Evolutionary conservation across 2,113 vertebrate species (phyloP).

Genomic region (Camelus bactrianus): DNA sequence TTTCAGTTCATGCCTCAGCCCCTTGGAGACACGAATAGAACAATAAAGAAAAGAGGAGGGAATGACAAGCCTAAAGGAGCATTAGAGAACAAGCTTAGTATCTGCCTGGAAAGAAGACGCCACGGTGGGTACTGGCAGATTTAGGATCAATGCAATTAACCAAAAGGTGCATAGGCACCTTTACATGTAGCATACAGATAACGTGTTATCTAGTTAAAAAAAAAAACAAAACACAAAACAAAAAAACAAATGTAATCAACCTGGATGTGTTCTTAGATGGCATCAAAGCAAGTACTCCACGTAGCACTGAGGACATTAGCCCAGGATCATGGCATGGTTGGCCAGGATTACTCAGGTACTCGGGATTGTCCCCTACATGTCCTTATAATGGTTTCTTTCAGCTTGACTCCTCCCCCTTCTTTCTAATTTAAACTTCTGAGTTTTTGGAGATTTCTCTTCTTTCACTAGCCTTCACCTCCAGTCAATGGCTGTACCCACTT

Average conservation of each 20-base stretch:
- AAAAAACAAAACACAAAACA: neutral
- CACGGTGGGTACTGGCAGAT: neutral
- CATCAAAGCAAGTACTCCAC: neutral
- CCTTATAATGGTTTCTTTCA: neutral
- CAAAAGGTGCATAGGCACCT: neutral
- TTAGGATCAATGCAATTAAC: neutral
- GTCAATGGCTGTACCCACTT: neutral
- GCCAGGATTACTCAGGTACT: neutral
- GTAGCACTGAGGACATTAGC: neutral
- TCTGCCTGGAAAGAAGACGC: neutral
- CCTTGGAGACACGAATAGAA: conserved; percentile 31
- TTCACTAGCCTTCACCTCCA: neutral
- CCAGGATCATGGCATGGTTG: neutral
- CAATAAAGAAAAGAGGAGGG: conserved; percentile 20
- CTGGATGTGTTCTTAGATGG: neutral
- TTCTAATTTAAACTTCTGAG: neutral
- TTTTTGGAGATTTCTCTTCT: neutral
- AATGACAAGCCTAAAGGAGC: neutral
- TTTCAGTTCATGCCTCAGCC: neutral
- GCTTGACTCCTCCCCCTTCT: neutral
- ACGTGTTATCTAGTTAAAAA: neutral
- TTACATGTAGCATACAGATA: neutral
- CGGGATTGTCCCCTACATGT: neutral
- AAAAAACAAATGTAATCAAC: conserved; percentile 6
- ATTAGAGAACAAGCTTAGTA: neutral